Evolutionary conservation across 2,113 vertebrate species (phyloP).

Genomic region (Labeo rohita): DNA sequence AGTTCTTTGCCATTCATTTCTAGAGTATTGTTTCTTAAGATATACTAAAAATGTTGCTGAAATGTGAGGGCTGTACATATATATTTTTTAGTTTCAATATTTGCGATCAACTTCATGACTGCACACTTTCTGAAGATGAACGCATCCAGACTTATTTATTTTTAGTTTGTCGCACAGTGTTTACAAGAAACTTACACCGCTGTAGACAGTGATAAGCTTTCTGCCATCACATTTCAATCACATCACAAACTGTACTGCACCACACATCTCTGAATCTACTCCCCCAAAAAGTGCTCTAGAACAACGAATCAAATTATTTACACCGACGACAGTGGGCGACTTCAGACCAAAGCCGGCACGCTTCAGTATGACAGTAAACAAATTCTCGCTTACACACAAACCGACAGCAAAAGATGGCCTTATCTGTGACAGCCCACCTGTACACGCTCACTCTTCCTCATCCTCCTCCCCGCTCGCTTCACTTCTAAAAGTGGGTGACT

Average conservation of each 20-base stretch:
- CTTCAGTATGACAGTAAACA: constrained; percentile 30
- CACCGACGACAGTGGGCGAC: not conserved
- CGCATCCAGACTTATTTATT: not conserved
- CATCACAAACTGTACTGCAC: not conserved
- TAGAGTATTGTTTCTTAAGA: too few species aligned
- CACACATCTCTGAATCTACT: not conserved
- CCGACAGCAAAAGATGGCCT: constrained; percentile 12
- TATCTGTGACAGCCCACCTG: constrained; percentile 43
- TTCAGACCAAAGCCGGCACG: constrained; percentile 1
- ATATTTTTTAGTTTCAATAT: too few species aligned
- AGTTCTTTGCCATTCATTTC: too few species aligned
- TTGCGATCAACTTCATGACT: not conserved
- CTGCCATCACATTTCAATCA: not conserved
- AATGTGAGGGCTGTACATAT: too few species aligned
- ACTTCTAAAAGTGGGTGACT: constrained; percentile 50
- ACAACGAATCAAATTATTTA: not conserved
- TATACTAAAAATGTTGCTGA: too few species aligned
- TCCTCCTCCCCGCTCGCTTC: constrained; percentile 19
- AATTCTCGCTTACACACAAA: constrained; percentile 19
- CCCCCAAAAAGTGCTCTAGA: not conserved
- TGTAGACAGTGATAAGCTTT: not conserved
- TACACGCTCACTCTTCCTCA: not conserved
- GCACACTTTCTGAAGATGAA: not conserved
- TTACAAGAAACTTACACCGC: not conserved
- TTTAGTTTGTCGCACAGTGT: not conserved